These are phyloP conservation scores for Ginglymostoma cirratum DNA, from an alignment of 2,113 vertebrate genomes.

Conservation along the genomic window DNA sequence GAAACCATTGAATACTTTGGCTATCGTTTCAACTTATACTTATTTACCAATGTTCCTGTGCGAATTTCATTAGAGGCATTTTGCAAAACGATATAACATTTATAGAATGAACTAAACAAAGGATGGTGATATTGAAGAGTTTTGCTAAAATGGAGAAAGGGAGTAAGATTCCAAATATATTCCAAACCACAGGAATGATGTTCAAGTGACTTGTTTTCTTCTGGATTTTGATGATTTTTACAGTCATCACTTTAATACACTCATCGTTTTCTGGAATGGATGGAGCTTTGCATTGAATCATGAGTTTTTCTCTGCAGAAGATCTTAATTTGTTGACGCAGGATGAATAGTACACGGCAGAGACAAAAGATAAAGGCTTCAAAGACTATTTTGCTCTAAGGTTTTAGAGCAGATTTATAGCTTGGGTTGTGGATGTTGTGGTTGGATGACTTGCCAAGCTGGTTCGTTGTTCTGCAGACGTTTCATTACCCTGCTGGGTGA, in stretches of 20 bases:
- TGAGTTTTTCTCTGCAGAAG: not conserved
- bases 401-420: no score
- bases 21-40: not conserved
- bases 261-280: not conserved
- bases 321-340: not conserved
- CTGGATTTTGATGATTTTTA: not conserved
- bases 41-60: not conserved
- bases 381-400: not conserved
- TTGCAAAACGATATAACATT: not conserved
- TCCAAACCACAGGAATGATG: not conserved
- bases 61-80: not conserved
- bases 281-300: not conserved
- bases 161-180: not conserved
- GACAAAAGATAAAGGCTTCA: not conserved
- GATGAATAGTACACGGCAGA: not conserved
- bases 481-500: no score
- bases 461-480: no score
- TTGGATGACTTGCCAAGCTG: no score
- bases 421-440: no score
- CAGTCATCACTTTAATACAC: not conserved
- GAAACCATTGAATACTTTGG: not conserved
- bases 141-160: not conserved
- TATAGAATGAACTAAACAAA: not conserved
- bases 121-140: not conserved
- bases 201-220: not conserved